Base-by-base conservation (phyloP, 2,888 invertebrate species). In the Erannis defoliaria region DNA sequence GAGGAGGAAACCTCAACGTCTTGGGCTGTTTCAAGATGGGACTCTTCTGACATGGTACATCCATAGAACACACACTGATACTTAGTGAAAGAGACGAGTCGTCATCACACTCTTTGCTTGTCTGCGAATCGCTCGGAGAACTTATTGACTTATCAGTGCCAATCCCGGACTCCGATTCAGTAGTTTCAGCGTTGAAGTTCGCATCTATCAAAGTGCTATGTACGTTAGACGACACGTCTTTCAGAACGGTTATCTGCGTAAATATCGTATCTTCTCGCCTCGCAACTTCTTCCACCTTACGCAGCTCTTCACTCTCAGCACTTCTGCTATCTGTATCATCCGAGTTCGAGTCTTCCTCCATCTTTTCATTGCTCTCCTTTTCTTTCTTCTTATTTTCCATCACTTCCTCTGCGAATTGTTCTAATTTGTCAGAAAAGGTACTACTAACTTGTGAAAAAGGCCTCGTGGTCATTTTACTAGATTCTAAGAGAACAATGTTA, bases 1-100 rank as follows among this genome's bases (percentile, higher is more conserved):
- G 93, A 10, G 95, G 96, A 0, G 97, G 97, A 84, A 97, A 97
- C 77, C 97, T 94, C 72, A 97, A 95, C 62, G 96, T 97, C 84
- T 96, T 97, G 33, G 97, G 97, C 74, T 96, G 96, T 64, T 97
- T 96, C 49, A 97, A 83, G 58, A 97, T 97, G 10, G 97, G 97
- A 75, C 96, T 96, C 73, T 95, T 95, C 78, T 94, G 94, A 66
- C 88, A 85, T 53, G 83, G 86, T 51, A 81, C 74, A 26, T 92
- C 92, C 59, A 85, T 77, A 19, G 89, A 90, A 78, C 88, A 84
- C 69, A 90, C 78, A 76, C 91, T 93, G 53, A 93, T 81, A 78
- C 92, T 90, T 64, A 93, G 76, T 10, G 89, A 90, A 62, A 92
- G 74, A 31, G 88, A 86, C 5, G 92, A 93, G 71, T 93, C 93